Base-by-base conservation (phyloP, 92 coral and sea anemone genomes). In the Virgularia gustaviana region DNA sequence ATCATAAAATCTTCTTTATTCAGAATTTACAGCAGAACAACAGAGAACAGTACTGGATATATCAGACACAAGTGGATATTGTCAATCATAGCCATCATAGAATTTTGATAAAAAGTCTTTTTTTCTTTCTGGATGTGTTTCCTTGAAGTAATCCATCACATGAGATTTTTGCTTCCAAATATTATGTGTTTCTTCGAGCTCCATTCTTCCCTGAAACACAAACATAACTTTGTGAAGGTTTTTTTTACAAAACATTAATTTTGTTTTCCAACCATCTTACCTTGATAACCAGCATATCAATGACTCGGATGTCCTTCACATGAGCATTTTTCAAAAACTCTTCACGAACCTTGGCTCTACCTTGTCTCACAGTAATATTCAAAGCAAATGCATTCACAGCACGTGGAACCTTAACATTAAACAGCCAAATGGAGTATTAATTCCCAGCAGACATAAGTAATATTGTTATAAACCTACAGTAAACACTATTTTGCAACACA, bases 131-230 rank as follows among this genome's bases (percentile, higher is more conserved):
- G 52, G 71, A 49, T 94, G 83, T 10, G 90, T 85, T 79, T 94
- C 99, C 65, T 89, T 86, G 78, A 94, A 94, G 84, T 94, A 94
- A 18, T 96, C 80, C 99, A 94, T 94, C 51, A 94, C 78, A 60
- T 94, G 99, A 36, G 99, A 86, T 72, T 84, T 85, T 80, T 94
- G 99, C 44, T 94, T 94, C 96, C 96, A 94, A 66, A 89, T 84
- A 45, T 89, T 94, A 72, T 94, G 99, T 16, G 99, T 89, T 71
- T 94, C 99, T 63, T 94, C 99, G 30, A 94, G 87, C 44, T 94
- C 99, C 96, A 94, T 79, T 61, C 88, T 85, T 32, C 99, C 99
- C 99, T 92, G 60, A 27, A 9, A 65, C 64, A 3, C n/a, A 20
- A 28, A 5, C 33, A 49, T 10, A 28, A 24, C 7, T 57, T 57